Evolutionary conservation across 2,113 vertebrate species (phyloP).

Genomic region (Anseranas semipalmata): DNA sequence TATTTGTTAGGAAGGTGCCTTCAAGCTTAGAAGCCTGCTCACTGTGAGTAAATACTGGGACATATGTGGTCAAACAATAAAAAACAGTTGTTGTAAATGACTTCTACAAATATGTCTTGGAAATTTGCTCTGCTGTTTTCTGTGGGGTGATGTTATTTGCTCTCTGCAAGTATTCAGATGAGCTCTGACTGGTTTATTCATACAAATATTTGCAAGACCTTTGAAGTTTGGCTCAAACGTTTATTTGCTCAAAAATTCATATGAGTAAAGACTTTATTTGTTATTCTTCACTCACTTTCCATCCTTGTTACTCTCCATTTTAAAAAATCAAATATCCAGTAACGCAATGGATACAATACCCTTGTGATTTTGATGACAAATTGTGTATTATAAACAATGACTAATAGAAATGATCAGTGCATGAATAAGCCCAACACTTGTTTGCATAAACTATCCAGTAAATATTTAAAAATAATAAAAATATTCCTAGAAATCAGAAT

Average conservation of each 20-base stretch:
- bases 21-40: neutral
- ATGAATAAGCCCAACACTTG: neutral
- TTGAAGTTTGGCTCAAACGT: slow-evolving; percentile 36
- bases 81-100: neutral
- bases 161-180: neutral
- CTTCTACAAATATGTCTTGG: slow-evolving; percentile 3
- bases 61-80: neutral
- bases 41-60: neutral
- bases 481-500: neutral
- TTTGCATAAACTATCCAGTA: neutral
- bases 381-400: slow-evolving; percentile 1
- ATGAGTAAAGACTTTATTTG: neutral
- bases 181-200: slow-evolving; percentile 1
- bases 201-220: slow-evolving; percentile 57
- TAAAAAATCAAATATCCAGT: neutral
- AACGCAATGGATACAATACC: neutral
- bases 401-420: neutral
- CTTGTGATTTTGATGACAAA: slow-evolving; percentile 9
- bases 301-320: neutral
- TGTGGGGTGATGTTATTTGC: slow-evolving; percentile 22
- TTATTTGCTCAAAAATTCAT: slow-evolving; percentile 54
- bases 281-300: neutral
- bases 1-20: neutral
- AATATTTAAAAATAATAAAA: slow-evolving; percentile 51
- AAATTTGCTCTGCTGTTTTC: slow-evolving; percentile 30